A percentile compares a stretch with the other conserved stretches of the same genome.
phyloP scores from a whole-genome alignment of 2,797 vertebrate species.

The Siniperca scherzeri region DNA sequence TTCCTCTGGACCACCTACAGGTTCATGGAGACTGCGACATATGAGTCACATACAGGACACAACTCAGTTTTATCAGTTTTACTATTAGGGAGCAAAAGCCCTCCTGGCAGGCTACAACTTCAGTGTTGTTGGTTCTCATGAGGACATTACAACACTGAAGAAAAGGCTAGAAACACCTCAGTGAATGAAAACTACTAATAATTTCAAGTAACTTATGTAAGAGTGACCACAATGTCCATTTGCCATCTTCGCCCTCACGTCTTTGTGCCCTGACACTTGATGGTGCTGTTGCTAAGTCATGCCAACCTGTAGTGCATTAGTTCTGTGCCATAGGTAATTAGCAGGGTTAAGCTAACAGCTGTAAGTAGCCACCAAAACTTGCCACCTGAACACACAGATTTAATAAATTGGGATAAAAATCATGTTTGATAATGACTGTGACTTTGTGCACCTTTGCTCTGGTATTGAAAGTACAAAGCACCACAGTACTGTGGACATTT shows the following conservation, averaged over 20 bases:
- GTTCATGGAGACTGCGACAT: slow-evolving; percentile 1
- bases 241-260: slow-evolving; percentile 21
- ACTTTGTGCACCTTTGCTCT: slow-evolving; percentile 16
- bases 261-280: slow-evolving; percentile 4
- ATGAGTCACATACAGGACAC: slow-evolving; percentile 5
- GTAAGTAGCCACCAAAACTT: slow-evolving; percentile 13
- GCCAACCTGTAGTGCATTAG: slow-evolving; percentile 19
- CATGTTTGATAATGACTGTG: neutral
- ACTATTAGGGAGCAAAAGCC: slow-evolving; percentile 22
- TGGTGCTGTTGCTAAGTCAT: slow-evolving; percentile 11
- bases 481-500: neutral
- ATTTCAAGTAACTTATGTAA: slow-evolving; percentile 2
- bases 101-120: neutral
- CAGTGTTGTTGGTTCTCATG: neutral
- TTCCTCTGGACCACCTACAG: slow-evolving; percentile 9
- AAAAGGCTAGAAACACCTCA: slow-evolving; percentile 2
- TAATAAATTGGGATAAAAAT: neutral
- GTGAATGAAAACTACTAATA: neutral
- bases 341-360: slow-evolving; percentile 5
- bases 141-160: neutral
- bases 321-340: slow-evolving; percentile 32
- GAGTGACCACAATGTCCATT: slow-evolving; percentile 4
- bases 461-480: neutral
- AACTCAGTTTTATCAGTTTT: slow-evolving; percentile 14
- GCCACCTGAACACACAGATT: slow-evolving; percentile 9